A percentile compares a stretch with the other conserved stretches of the same genome.
These are phyloP conservation scores for Sialis lutaria DNA, from an alignment of 2,888 invertebrate genomes.

Conservation along the genomic window DNA sequence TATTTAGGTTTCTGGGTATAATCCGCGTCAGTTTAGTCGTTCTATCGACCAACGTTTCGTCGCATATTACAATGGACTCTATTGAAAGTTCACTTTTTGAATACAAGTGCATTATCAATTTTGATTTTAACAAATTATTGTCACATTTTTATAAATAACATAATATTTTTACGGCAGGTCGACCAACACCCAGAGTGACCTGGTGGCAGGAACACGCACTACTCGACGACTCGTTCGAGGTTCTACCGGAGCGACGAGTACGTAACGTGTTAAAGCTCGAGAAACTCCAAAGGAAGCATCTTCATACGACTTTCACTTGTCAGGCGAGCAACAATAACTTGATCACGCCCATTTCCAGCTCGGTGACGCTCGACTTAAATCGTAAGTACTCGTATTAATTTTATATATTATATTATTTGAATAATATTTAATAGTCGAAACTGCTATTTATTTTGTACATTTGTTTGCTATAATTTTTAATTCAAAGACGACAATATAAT, in stretches of 20 bases:
- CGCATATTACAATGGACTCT: no score
- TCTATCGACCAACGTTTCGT: no score
- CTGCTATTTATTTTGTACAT: no score
- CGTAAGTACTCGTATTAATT: slow-evolving; percentile 37
- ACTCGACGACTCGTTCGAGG: slow-evolving; percentile 50
- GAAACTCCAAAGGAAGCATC: slow-evolving; percentile 47
- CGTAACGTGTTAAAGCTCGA: slow-evolving; percentile 51
- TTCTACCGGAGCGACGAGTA: slow-evolving; percentile 44
- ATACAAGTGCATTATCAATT: neutral
- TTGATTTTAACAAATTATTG: no score
- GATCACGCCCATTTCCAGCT: slow-evolving; percentile 46
- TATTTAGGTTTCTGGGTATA: no score
- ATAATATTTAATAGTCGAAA: neutral
- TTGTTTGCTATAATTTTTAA: no score
- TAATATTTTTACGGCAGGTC: slow-evolving; percentile 30
- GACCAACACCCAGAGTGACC: slow-evolving; percentile 53
- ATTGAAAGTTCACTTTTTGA: neutral
- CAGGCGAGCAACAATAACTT: slow-evolving; percentile 57
- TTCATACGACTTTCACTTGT: slow-evolving; percentile 49
- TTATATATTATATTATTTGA: neutral
- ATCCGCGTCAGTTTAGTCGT: no score
- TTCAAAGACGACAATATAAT: no score
- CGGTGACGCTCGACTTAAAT: slow-evolving; percentile 51
- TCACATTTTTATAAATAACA: neutral
- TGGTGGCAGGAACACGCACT: slow-evolving; percentile 65